Evolutionary conservation across 2,797 vertebrate species (phyloP), one percentile per base, ranked within the genome.

Genomic region (Moxostoma hubbsi): DNA sequence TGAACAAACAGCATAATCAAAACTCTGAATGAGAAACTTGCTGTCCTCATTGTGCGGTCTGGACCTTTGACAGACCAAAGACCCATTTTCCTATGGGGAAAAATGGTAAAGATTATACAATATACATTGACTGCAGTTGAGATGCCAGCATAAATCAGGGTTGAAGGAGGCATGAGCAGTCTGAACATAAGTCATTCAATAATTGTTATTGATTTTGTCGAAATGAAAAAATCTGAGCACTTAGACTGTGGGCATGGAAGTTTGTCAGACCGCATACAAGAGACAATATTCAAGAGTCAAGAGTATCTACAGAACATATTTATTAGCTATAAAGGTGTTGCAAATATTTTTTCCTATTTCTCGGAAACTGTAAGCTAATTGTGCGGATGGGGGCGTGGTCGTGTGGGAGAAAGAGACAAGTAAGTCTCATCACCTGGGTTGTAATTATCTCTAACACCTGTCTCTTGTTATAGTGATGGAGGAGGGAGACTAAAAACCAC

Each of bases 91-190:
- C 45, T 4, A 18, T 24, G 47, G 18, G 24, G 53, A 55, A 68
- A 50, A 6, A 43, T 49, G 0, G n/a, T 4, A 16, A 59, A 18
- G 57, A 64, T 47, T 24, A 47, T n/a, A 47, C 58, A 70, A 64
- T 50, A 71, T 55, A 5, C 53, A 57, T 72, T 72, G 15, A 63
- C 15, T 24, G 43, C 67, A 49, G 43, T 24, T 12, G 15, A 11
- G 36, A 55, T 9, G 77, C 66, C 75, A 72, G 13, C 46, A 65
- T 55, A 64, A 72, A 79, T 79, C 58, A 64, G 15, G 16, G 43
- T 36, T 54, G 8, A 36, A 64, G 57, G 76, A 71, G 49, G 43
- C 57, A 64, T 6, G 50, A 7, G 43, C 50, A 55, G 50, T 79
- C 15, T 54, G 45, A 79, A 49, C 45, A 55, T 50, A 65, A 64